phyloP scores from a whole-genome alignment of 2,888 invertebrate species.

The Cinara cedri region DNA sequence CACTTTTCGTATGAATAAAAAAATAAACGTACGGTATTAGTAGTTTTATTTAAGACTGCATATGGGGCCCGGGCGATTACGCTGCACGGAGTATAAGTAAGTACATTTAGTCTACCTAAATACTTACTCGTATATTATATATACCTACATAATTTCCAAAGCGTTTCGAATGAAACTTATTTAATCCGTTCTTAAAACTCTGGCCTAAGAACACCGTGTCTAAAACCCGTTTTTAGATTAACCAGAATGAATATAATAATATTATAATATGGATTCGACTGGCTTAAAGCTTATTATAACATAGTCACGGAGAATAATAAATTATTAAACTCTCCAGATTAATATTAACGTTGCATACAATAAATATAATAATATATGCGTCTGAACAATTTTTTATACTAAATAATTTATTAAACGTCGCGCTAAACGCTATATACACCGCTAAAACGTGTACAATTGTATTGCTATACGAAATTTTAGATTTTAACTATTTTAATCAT shows the following conservation, averaged over 20 bases:
- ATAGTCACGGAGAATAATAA: constrained; percentile 42
- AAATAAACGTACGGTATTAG: background rate
- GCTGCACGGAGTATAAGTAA: constrained; percentile 20
- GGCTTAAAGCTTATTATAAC: constrained; percentile 52
- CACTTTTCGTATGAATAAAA: background rate
- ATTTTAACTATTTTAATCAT: no score
- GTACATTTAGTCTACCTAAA: no score
- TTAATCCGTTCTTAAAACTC: constrained; percentile 53
- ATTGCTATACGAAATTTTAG: no score
- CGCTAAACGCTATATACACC: no score
- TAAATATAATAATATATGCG: background rate
- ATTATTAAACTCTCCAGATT: constrained; percentile 41
- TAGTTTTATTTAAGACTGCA: background rate
- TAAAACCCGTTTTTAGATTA: constrained; percentile 52
- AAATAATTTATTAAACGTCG: no score
- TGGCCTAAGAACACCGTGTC: constrained; percentile 41
- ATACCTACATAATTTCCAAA: constrained; percentile 34
- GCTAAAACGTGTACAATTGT: no score
- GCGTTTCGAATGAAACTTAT: constrained; percentile 44
- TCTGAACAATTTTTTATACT: no score
- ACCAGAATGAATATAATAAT: constrained; percentile 19
- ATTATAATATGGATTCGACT: constrained; percentile 20
- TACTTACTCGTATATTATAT: no score
- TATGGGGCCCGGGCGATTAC: background rate
- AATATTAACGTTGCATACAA: constrained; percentile 32